These are phyloP conservation scores for Gnathonemus longibarbis DNA, from an alignment of 2,113 vertebrate genomes.

Conservation along the genomic window DNA sequence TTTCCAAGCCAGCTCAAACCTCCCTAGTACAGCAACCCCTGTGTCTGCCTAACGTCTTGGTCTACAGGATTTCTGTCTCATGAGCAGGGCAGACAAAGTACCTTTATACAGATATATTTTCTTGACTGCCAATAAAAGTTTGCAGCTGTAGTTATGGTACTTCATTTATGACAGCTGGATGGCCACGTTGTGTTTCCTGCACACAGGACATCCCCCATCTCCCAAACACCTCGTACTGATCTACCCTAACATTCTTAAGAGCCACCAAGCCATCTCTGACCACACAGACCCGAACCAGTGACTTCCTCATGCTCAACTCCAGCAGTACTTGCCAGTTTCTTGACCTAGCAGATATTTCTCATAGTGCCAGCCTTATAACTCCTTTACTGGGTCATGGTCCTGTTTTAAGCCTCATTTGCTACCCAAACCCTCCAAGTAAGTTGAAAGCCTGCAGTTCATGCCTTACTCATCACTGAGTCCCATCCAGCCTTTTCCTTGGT, in stretches of 20 bases:
- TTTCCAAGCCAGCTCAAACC: background rate
- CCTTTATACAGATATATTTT: background rate
- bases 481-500: background rate
- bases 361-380: background rate
- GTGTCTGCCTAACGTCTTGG: background rate
- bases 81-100: background rate
- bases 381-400: background rate
- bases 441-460: background rate
- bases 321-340: background rate
- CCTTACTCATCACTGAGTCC: too few relatives aligned
- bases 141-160: background rate
- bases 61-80: background rate
- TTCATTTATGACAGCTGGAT: background rate
- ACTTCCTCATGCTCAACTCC: background rate
- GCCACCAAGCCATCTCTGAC: background rate
- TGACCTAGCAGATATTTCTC: background rate
- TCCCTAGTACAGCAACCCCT: background rate
- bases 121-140: background rate
- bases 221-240: background rate
- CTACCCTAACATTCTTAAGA: background rate
- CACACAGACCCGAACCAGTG: background rate
- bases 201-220: background rate
- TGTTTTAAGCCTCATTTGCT: background rate
- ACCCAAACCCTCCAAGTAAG: background rate
- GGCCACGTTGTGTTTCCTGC: background rate